Evolutionary conservation across 2,797 vertebrate species (phyloP).

Genomic region (Limnodromus scolopaceus): DNA sequence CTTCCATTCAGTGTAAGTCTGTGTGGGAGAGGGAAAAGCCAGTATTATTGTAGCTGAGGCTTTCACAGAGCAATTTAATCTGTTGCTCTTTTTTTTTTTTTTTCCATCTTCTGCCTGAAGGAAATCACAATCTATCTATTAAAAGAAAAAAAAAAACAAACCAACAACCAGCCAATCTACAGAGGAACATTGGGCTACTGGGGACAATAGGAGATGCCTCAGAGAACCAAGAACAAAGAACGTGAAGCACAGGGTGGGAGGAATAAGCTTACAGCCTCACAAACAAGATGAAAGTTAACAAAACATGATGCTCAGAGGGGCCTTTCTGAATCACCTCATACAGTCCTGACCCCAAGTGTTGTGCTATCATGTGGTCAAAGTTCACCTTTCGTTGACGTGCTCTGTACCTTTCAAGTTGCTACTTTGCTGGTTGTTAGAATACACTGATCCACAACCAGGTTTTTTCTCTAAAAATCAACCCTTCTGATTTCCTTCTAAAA

Average conservation of each 20-base stretch:
- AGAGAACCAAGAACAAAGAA: neutral
- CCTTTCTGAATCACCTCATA: neutral
- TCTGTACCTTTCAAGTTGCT: neutral
- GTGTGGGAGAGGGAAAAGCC: neutral
- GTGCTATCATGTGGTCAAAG: neutral
- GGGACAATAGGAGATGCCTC: neutral
- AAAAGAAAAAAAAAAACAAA: neutral
- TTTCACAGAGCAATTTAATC: neutral
- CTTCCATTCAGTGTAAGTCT: neutral
- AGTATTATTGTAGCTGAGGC: neutral
- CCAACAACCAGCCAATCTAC: neutral
- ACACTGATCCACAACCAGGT: neutral
- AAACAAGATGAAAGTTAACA: neutral
- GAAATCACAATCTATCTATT: neutral
- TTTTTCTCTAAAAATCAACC: neutral
- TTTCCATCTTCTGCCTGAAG: neutral
- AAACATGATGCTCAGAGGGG: neutral
- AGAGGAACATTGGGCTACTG: conserved; percentile 5
- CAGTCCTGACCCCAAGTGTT: neutral
- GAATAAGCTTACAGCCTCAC: neutral
- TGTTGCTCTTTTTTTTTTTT: neutral
- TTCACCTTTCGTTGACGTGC: neutral
- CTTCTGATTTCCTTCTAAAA: neutral
- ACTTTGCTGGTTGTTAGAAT: neutral
- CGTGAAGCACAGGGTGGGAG: neutral